A percentile compares a stretch with the other conserved stretches of the same genome.
Conservation (phyloP, 2,888 invertebrate species). For the Caenorhabditis sulstoni region DNA sequence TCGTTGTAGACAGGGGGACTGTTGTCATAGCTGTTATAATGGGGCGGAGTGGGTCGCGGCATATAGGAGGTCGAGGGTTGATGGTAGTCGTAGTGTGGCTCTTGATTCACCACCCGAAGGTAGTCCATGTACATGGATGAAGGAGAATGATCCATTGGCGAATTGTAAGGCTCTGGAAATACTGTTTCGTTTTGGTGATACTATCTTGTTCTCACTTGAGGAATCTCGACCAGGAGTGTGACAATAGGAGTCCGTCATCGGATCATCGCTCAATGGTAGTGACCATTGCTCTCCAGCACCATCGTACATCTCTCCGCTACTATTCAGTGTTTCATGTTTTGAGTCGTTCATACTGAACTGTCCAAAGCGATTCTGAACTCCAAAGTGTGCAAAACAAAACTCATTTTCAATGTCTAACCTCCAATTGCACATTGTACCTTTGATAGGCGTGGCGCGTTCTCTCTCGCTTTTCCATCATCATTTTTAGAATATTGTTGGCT, state of each 20-base stretch:
- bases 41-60: constrained; percentile 33
- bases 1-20: constrained; percentile 45
- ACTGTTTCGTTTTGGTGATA: not conserved
- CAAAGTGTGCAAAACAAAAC: not conserved
- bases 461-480: constrained; percentile 52
- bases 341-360: constrained; percentile 12
- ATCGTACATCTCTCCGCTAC: constrained; percentile 17
- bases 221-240: constrained; percentile 45
- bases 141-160: constrained; percentile 48
- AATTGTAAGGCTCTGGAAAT: constrained; percentile 53
- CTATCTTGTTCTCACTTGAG: constrained; percentile 34
- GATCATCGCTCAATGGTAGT: constrained; percentile 32
- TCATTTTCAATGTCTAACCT: constrained; percentile 7
- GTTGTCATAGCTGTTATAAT: constrained; percentile 30
- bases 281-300: constrained; percentile 60
- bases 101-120: not conserved
- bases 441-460: constrained; percentile 2
- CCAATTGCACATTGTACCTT: constrained; percentile 17
- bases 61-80: constrained; percentile 21
- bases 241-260: constrained; percentile 36
- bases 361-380: constrained; percentile 38
- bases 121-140: constrained; percentile 29
- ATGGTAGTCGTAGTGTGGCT: constrained; percentile 33
- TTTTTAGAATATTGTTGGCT: constrained; percentile 52
- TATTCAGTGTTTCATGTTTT: constrained; percentile 25